These are phyloP conservation scores for Eptesicus fuscus DNA, from an alignment of 2,113 vertebrate species.

Conservation along the genomic window DNA sequence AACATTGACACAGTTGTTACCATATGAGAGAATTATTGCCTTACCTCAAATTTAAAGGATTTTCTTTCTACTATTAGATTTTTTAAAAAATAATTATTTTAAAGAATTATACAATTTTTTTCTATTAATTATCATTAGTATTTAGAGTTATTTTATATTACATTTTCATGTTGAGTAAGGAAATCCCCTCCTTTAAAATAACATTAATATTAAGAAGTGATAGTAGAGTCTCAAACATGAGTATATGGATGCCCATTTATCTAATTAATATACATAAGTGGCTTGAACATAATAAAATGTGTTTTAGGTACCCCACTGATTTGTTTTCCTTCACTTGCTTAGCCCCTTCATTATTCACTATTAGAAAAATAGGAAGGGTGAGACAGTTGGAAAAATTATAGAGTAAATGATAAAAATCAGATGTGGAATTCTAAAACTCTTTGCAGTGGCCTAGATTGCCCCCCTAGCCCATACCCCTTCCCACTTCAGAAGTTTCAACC, in stretches of 20 bases:
- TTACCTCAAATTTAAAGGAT: slow-evolving; percentile 38
- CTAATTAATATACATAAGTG: neutral
- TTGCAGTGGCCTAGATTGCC: neutral
- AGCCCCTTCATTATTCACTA: neutral
- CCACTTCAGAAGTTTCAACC: neutral
- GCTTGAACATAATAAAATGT: neutral
- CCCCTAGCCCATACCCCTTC: accelerated
- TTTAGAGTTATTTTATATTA: slow-evolving; percentile 21
- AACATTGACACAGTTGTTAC: slow-evolving; percentile 6
- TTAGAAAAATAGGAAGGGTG: slow-evolving; percentile 1
- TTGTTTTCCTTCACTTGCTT: neutral
- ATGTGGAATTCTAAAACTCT: neutral
- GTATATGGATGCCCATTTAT: neutral
- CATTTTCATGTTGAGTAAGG: slow-evolving; percentile 22
- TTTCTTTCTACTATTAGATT: slow-evolving; percentile 42
- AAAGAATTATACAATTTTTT: slow-evolving; percentile 42
- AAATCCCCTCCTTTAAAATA: neutral
- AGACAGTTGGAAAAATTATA: neutral
- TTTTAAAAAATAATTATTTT: slow-evolving; percentile 37
- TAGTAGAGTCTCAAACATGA: neutral
- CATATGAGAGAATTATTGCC: neutral
- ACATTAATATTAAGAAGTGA: neutral
- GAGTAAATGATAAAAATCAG: neutral
- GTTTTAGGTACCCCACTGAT: neutral
- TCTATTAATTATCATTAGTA: slow-evolving; percentile 2